Evolutionary conservation across 2,113 vertebrate genomes (phyloP), one percentile per base, ranked within the genome.

Genomic region (Odontesthes bonariensis): DNA sequence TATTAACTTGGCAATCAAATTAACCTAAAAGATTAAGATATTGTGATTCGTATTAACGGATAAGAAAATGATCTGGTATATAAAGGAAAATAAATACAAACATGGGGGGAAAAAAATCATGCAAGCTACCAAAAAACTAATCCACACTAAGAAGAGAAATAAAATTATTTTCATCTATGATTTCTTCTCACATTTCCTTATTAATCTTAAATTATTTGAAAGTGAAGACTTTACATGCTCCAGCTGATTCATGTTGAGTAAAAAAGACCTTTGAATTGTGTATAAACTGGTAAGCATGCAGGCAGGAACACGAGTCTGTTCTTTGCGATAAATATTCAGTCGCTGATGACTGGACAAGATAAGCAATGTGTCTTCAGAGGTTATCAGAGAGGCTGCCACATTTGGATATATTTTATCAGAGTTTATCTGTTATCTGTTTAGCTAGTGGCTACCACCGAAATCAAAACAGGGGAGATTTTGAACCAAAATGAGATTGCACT

Each of bases 381-480:
- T 95, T 94, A 95, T 94, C 94, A 23, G 86, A 61, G 60, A 87
- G 79, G 69, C 87, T 91, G 90, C 89, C 91, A 94, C 90, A 94
- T 94, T 95, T 92, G 90, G 92, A 92, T 94, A 94, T 92, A 91
- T 93, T 95, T 93, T 94, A 94, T 94, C 93, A 91, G 86, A 84
- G 83, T 92, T 91, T 90, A 94, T 94, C 93, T 92, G 90, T 92
- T 92, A 94, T 94, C 93, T 90, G 88, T 88, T 91, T 92, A 79
- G 90, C 91, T 91, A 86, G 90, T 91, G 91, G 92, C 91, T 88
- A 90, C 88, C 49, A 74, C 80, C 87, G 87, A 90, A 91, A 93
- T 91, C 87, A 83, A 66, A 87, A 87, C 77, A 82, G 76, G 76
- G 61, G 72, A 88, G 88, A 86, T 92, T 91, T 91, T 83, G 84